phyloP scores from a whole-genome alignment of 2,797 vertebrate genomes.

The Smutsia temminckii region DNA sequence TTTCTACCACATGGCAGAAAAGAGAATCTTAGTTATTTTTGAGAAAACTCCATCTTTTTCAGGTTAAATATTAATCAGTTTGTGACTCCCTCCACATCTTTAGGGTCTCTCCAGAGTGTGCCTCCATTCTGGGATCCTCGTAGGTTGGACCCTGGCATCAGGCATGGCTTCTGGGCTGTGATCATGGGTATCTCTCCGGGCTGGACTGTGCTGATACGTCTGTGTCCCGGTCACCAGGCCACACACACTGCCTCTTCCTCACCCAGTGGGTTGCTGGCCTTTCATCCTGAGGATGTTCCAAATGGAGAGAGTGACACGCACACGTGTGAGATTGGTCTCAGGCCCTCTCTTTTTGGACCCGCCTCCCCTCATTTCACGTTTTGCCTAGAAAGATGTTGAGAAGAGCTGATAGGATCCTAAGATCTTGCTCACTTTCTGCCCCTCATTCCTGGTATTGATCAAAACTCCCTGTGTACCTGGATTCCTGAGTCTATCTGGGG shows the following conservation, averaged over 20 bases:
- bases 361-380: neutral
- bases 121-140: neutral
- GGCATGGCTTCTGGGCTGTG: neutral
- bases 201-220: neutral
- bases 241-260: neutral
- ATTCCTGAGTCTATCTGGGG: neutral
- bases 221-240: neutral
- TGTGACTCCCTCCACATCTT: neutral
- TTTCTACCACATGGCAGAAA: slow-evolving; percentile 25
- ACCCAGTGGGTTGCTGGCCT: neutral
- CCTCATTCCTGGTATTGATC: neutral
- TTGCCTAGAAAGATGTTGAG: neutral
- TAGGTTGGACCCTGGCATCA: neutral
- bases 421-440: neutral
- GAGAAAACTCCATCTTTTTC: neutral
- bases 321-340: neutral
- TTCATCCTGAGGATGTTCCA: neutral
- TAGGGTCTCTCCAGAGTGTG: neutral
- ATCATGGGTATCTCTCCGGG: neutral
- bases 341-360: neutral
- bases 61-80: slow-evolving; percentile 22
- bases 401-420: neutral
- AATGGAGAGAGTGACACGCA: neutral
- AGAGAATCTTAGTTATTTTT: slow-evolving; percentile 34
- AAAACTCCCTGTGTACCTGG: neutral